phyloP scores from a whole-genome alignment of 2,113 vertebrate species.

The Parus major region DNA sequence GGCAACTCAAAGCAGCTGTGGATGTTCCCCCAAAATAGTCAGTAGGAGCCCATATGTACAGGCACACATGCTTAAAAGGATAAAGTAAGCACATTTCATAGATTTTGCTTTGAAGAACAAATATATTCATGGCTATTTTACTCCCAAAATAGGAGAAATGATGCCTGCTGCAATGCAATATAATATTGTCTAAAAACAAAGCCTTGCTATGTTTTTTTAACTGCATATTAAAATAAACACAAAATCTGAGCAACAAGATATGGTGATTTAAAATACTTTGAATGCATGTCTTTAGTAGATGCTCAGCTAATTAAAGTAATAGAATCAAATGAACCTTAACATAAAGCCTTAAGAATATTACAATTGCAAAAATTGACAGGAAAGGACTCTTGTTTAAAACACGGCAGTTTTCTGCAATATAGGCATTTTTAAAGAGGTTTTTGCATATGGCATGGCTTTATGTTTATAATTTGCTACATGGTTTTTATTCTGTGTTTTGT shows the following conservation, averaged over 20 bases:
- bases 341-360: not conserved
- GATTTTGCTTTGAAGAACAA: not conserved
- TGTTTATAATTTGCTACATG: not conserved
- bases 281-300: not conserved
- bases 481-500: not conserved
- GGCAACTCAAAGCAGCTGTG: not conserved
- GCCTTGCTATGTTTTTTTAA: not conserved
- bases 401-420: not conserved
- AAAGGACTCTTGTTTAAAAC: not conserved
- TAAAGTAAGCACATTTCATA: not conserved
- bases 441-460: not conserved
- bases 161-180: not conserved
- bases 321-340: not conserved
- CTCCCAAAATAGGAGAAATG: not conserved
- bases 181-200: conserved; percentile 5
- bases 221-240: not conserved
- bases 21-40: not conserved
- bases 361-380: not conserved
- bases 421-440: not conserved
- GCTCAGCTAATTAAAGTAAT: not conserved
- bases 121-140: not conserved
- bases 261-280: not conserved
- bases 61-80: not conserved
- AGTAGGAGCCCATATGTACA: not conserved
- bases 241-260: not conserved